Conservation (phyloP, 1,140 invertebrate species). For the Mycetomoellerius zeteki region DNA sequence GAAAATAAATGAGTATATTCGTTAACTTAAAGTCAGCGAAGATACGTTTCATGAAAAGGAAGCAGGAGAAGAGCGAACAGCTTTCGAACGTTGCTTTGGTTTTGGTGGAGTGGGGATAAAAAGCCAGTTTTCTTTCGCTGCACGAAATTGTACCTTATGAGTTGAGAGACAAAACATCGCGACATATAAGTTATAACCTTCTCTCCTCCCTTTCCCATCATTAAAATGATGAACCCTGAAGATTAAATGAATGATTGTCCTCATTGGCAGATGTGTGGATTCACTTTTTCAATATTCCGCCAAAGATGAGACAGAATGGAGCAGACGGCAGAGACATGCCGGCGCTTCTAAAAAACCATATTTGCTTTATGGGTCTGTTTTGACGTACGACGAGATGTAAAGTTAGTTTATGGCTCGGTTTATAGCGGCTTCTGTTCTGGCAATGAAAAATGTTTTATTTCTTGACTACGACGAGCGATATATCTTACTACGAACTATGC, state of each 20-base stretch:
- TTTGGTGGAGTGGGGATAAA: no score
- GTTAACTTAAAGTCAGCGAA: no score
- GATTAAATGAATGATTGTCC: background rate
- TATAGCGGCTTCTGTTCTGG: background rate
- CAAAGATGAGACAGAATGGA: background rate
- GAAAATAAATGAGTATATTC: no score
- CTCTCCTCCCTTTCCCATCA: background rate
- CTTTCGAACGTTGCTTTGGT: no score
- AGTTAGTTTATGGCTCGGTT: slow-evolving; percentile 4
- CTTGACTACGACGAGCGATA: background rate
- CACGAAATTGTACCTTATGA: no score
- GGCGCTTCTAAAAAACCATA: background rate
- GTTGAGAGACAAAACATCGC: background rate
- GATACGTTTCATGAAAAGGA: no score
- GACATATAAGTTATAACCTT: background rate
- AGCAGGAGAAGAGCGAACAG: no score
- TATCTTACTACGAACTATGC: background rate
- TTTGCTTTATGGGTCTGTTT: slow-evolving; percentile 12
- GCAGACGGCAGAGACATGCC: no score
- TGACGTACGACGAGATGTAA: background rate
- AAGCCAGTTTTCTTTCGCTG: no score
- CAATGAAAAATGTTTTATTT: slow-evolving; percentile 8
- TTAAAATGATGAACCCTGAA: no score
- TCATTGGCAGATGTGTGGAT: background rate
- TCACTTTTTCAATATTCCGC: background rate